These are phyloP conservation scores for Pedetes capensis DNA, from an alignment of 2,113 vertebrate species.

Conservation along the genomic window DNA sequence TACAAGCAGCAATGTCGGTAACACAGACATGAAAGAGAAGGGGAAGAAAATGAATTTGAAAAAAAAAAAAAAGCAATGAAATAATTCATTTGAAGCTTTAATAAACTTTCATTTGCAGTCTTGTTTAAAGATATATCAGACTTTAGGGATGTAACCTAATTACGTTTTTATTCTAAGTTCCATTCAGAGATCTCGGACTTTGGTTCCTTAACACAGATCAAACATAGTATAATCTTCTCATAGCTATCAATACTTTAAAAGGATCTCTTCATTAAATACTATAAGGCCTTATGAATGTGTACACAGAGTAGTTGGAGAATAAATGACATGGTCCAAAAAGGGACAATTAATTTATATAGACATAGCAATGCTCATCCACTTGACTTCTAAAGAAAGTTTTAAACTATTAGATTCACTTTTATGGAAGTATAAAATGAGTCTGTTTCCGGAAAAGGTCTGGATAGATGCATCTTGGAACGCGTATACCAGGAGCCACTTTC, in stretches of 20 bases:
- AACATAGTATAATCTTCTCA: slow-evolving; percentile 90
- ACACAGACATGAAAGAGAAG: slow-evolving; percentile 86
- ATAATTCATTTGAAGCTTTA: slow-evolving; percentile 89
- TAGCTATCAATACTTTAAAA: slow-evolving; percentile 91
- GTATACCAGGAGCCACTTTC: not conserved
- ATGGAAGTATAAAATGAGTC: not conserved
- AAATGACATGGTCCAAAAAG: slow-evolving; percentile 49
- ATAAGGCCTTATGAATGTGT: slow-evolving; percentile 77
- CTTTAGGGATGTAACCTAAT: slow-evolving; percentile 88
- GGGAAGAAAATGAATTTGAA: slow-evolving; percentile 80
- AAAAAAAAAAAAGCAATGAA: slow-evolving; percentile 84
- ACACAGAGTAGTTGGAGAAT: slow-evolving; percentile 68
- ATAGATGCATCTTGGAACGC: not conserved
- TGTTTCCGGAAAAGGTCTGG: not conserved
- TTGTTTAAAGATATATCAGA: slow-evolving; percentile 90
- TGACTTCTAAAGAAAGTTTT: not conserved
- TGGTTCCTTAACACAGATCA: slow-evolving; percentile 86
- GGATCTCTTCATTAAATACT: slow-evolving; percentile 90
- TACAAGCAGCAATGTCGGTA: slow-evolving; percentile 83
- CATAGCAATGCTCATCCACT: slow-evolving; percentile 42
- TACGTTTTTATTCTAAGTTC: slow-evolving; percentile 87
- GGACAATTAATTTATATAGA: slow-evolving; percentile 48
- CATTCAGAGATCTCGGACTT: slow-evolving; percentile 84
- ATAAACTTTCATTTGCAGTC: slow-evolving; percentile 87
- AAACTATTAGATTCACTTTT: not conserved